Percentiles rank a stretch among this genome's conserved stretches.
phyloP scores from a whole-genome alignment of 2,888 invertebrate species.

The Orthonychiurus folsomi region DNA sequence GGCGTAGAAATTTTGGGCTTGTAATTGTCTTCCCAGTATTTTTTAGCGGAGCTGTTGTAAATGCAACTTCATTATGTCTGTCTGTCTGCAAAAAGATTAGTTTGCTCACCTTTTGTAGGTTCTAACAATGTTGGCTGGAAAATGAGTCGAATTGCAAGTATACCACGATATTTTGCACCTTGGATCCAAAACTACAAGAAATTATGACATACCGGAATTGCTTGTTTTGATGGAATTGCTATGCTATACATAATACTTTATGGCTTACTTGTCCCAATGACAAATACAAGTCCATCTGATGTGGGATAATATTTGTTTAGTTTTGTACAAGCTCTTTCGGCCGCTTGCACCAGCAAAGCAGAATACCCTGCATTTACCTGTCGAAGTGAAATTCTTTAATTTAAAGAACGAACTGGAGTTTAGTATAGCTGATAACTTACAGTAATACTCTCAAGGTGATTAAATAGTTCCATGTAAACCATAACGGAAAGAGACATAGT shows the following conservation, averaged over 20 bases:
- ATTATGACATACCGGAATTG: neutral
- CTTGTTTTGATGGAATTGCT: neutral
- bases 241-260: neutral
- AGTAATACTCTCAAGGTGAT: constrained; percentile 16
- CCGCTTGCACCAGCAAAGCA: neutral
- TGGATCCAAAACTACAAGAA: constrained; percentile 13
- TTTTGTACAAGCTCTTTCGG: constrained; percentile 13
- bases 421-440: neutral
- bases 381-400: neutral
- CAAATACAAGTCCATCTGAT: constrained; percentile 12
- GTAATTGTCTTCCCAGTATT: constrained; percentile 7
- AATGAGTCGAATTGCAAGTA: neutral
- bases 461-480: constrained; percentile 16
- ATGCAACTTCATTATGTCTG: neutral
- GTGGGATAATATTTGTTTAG: constrained; percentile 15
- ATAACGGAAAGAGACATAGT: constrained; percentile 14
- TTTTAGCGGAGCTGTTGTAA: neutral
- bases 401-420: neutral
- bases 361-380: neutral
- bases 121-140: neutral
- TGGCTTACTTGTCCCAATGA: constrained; percentile 12
- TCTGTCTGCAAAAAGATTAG: neutral
- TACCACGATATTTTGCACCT: constrained; percentile 15
- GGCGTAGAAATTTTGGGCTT: constrained; percentile 8
- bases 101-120: constrained; percentile 4